These are phyloP conservation scores for Tupaia chinensis DNA, from an alignment of 2,113 vertebrate species.

Conservation along the genomic window DNA sequence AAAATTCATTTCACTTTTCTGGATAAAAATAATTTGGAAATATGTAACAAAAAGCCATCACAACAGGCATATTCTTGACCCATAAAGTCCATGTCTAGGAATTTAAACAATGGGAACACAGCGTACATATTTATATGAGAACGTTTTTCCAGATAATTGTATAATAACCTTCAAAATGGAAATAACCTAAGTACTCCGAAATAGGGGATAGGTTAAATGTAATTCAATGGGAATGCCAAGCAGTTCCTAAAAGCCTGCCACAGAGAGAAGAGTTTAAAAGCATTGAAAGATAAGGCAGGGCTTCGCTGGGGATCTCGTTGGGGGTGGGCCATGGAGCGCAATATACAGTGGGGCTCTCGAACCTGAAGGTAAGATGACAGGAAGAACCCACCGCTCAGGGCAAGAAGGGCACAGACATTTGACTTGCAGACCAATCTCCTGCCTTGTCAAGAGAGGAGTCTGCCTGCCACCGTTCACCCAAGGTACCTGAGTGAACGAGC, in stretches of 20 bases:
- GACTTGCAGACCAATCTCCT: not conserved
- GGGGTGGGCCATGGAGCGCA: rapidly evolving
- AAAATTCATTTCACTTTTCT: conserved; percentile 61
- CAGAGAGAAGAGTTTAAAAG: not conserved
- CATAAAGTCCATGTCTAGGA: conserved; percentile 52
- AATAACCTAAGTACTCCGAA: conserved; percentile 58
- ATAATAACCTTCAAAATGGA: not conserved
- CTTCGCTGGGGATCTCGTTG: not conserved
- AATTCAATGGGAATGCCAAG: not conserved
- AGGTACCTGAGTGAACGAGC: conserved; percentile 10
- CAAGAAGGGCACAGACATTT: not conserved
- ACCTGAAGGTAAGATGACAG: not conserved
- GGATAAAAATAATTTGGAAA: conserved; percentile 25
- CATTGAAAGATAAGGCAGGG: not conserved
- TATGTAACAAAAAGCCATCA: conserved; percentile 24
- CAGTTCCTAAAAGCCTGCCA: not conserved
- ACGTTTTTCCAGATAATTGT: conserved; percentile 48
- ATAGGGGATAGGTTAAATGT: not conserved
- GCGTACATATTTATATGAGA: conserved; percentile 65
- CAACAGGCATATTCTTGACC: conserved; percentile 6
- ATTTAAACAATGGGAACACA: conserved; percentile 36
- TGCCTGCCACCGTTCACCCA: not conserved
- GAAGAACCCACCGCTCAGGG: not conserved
- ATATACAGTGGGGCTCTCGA: not conserved
- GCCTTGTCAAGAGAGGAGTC: not conserved